Base-by-base conservation (phyloP, 2,888 invertebrate species). In the Helicoverpa assulta region DNA sequence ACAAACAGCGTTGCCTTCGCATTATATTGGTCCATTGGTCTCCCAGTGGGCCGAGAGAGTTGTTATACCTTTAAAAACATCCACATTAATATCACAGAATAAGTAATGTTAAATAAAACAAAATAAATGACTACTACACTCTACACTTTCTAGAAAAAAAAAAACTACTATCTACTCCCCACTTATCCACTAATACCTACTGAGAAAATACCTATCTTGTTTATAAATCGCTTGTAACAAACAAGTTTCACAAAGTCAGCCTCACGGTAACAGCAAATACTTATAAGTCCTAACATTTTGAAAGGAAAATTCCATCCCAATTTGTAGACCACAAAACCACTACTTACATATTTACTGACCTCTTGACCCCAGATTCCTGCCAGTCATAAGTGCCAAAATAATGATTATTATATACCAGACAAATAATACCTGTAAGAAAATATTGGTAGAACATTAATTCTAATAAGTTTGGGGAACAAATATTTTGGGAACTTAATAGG, bases 381-480 rank as follows among this genome's bases (percentile, higher is more conserved):
- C 74, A 70, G 37, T 73, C 55, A 68, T 33, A 18, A 68, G 26
- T 58, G 47, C 47, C 2, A 71, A 67, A 67, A 67, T 81, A 81
- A 81, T 58, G 78, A 78, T 78, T 7, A 26, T 7, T 57, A 81
- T 72, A 74, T 6, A 12, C 29, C 21, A 19, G 53, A 40, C 71
- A 83, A 83, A 73, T 58, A 80, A 57, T 58, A 8, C 12, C 47
- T 47, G 60, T 66, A 19, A 51, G 19, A 33, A 29, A 43, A 14
- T 16, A 26, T 26, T 19, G 21, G 10, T 40, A 56, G 43, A 56
- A 19, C 55, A 37, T 61, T 14, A 51, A 26, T 37, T 37, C 8
- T 47, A 53, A 5, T 4, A 12, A 12, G 43, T 55, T 54, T 26
- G 33, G 21, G 16, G 21, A 63, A 51, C 54, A 54, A 33, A 62